Evolutionary conservation across 1,140 invertebrate species (phyloP).

Genomic region (Anoplolepis gracilipes): DNA sequence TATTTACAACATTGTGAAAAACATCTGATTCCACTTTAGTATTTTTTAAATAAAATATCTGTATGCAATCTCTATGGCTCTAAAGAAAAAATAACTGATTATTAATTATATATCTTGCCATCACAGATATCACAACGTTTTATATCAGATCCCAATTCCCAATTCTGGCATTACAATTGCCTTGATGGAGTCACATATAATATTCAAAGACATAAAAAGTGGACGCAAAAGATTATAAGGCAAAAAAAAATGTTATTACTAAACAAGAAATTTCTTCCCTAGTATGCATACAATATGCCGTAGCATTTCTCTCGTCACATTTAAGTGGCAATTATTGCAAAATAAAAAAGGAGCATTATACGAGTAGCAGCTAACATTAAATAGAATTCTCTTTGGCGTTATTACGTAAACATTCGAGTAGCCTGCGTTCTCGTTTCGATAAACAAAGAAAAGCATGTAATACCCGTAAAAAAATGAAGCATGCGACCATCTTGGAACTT

Average conservation of each 20-base stretch:
- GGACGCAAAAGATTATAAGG: neutral
- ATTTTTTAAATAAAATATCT: too few relatives aligned
- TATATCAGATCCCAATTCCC: too few relatives aligned
- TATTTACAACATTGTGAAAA: too few relatives aligned
- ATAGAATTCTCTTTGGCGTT: conserved; percentile 75
- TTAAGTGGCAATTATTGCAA: conserved; percentile 54
- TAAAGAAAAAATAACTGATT: too few relatives aligned
- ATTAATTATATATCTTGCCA: too few relatives aligned
- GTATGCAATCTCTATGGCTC: too few relatives aligned
- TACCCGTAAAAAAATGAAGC: conserved; percentile 64
- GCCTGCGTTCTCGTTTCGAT: conserved; percentile 67
- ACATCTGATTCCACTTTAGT: too few relatives aligned
- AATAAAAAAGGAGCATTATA: conserved; percentile 47
- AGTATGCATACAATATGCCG: conserved; percentile 25
- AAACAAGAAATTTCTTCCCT: conserved; percentile 59
- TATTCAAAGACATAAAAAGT: neutral
- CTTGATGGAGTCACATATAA: neutral
- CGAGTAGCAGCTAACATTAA: conserved; percentile 63
- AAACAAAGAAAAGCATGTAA: conserved; percentile 59
- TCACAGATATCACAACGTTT: too few relatives aligned
- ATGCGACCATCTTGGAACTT: conserved; percentile 74
- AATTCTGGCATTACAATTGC: conserved; percentile 12
- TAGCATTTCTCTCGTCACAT: conserved; percentile 59
- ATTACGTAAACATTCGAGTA: conserved; percentile 66
- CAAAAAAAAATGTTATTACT: conserved; percentile 38